These are phyloP conservation scores for Leguminivora glycinivorella DNA, from an alignment of 1,140 invertebrate genomes.

Conservation along the genomic window DNA sequence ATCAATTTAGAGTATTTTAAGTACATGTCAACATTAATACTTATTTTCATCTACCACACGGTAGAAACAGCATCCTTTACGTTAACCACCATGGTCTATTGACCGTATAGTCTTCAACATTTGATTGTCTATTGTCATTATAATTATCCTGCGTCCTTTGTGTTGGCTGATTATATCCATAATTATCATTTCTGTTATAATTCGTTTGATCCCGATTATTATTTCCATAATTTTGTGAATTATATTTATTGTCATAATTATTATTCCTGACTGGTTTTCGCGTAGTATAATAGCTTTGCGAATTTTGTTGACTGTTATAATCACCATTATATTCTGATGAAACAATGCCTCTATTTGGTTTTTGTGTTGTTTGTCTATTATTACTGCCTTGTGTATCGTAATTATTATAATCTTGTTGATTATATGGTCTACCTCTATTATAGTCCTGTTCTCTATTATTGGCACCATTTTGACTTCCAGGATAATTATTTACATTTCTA, in stretches of 20 bases:
- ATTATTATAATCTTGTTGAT: background rate
- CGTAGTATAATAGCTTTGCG: background rate
- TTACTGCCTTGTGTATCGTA: background rate
- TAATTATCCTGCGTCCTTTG: background rate
- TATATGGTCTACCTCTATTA: background rate
- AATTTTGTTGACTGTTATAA: background rate
- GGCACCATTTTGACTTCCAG: background rate
- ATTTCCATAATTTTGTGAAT: constrained; percentile 4
- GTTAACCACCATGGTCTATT: constrained; percentile 19
- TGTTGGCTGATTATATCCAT: constrained; percentile 5
- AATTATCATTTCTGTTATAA: constrained; percentile 13
- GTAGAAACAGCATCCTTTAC: background rate
- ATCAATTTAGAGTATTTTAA: constrained; percentile 4
- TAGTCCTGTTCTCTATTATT: background rate
- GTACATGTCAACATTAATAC: background rate
- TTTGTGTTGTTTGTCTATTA: constrained; percentile 2
- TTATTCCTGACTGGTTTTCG: background rate
- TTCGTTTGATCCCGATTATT: constrained; percentile 8
- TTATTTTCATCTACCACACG: background rate
- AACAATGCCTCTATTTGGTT: constrained; percentile 2
- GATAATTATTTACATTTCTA: constrained; percentile 9
- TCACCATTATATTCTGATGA: background rate
- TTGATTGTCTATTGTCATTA: constrained; percentile 3
- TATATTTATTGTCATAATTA: background rate
- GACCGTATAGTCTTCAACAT: constrained; percentile 10